Evolutionary conservation across 2,797 vertebrate genomes (phyloP).

Genomic region (Myripristis murdjan): DNA sequence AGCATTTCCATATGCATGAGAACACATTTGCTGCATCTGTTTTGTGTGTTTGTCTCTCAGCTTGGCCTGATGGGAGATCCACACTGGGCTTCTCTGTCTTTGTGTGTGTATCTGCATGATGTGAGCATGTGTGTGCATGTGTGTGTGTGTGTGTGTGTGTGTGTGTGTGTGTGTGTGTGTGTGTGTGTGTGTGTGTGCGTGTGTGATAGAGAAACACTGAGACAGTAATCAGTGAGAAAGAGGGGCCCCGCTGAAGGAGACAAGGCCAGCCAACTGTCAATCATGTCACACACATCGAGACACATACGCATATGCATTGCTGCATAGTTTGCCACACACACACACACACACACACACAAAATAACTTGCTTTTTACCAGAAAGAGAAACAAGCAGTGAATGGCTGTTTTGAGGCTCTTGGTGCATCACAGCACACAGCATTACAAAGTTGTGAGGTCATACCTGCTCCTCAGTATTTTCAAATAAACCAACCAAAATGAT

Average conservation of each 20-base stretch:
- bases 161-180: background rate
- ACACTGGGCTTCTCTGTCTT: constrained; percentile 66
- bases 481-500: no score
- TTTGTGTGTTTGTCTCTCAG: constrained; percentile 67
- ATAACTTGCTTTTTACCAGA: no score
- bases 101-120: no score
- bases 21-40: constrained; percentile 66
- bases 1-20: constrained; percentile 80
- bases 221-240: constrained; percentile 76
- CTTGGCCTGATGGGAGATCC: constrained; percentile 68
- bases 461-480: no score
- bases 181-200: constrained; percentile 31
- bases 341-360: constrained; percentile 1
- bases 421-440: background rate
- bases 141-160: constrained; percentile 45
- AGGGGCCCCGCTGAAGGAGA: constrained; percentile 52
- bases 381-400: no score
- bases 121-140: constrained; percentile 2
- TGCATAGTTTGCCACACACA: no score
- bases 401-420: no score
- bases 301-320: background rate
- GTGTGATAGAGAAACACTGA: constrained; percentile 59
- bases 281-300: constrained; percentile 57
- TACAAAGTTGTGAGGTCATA: no score
- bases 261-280: constrained; percentile 77